phyloP scores from a whole-genome alignment of 2,113 vertebrate species.

The Paracanthobrama guichenoti region DNA sequence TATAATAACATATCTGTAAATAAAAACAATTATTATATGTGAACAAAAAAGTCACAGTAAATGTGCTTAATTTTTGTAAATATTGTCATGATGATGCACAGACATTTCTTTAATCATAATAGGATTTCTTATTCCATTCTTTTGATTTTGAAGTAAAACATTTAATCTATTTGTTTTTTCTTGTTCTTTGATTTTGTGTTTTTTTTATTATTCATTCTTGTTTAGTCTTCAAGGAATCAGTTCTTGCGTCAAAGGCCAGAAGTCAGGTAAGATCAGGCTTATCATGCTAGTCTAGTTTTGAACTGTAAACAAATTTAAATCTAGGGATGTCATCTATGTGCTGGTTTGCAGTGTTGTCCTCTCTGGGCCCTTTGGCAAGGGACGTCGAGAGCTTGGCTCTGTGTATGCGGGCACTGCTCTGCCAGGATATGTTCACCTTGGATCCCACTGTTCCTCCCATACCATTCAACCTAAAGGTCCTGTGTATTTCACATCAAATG shows the following conservation, averaged over 20 bases:
- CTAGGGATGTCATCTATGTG: not conserved
- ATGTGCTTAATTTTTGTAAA: too few species aligned
- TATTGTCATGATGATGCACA: too few species aligned
- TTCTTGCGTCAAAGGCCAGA: slow-evolving; percentile 60
- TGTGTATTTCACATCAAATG: too few species aligned
- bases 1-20: too few species aligned
- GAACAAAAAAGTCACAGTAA: too few species aligned
- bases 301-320: not conserved
- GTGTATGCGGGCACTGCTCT: slow-evolving; percentile 86
- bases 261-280: slow-evolving; percentile 63
- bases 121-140: not conserved
- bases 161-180: not conserved
- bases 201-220: not conserved
- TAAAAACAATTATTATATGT: too few species aligned
- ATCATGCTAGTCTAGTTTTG: not conserved
- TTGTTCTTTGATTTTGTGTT: not conserved
- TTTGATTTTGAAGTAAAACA: not conserved
- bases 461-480: slow-evolving; percentile 81
- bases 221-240: slow-evolving; percentile 59
- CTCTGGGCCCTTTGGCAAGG: slow-evolving; percentile 79
- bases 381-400: slow-evolving; percentile 89
- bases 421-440: slow-evolving; percentile 85
- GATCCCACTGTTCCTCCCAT: slow-evolving; percentile 87
- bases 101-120: too few species aligned
- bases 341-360: slow-evolving; percentile 65